Conservation (phyloP, 1,140 invertebrate genomes). For the Trialeurodes vaporariorum region DNA sequence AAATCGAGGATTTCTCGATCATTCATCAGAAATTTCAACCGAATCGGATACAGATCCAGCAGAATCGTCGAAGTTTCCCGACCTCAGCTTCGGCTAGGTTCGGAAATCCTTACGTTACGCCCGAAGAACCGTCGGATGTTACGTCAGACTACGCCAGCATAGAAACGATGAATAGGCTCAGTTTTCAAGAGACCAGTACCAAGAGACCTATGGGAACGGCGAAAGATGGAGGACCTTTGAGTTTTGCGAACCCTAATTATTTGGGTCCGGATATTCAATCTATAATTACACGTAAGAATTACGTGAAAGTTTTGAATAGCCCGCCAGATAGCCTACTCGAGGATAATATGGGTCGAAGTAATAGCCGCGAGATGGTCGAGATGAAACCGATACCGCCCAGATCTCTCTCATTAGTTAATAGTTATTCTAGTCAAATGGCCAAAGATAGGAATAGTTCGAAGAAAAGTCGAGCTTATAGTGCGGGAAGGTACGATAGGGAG, state of each 20-base stretch:
- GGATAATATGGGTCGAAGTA: slow-evolving; percentile 25
- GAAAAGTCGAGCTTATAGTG: slow-evolving; percentile 27
- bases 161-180: slow-evolving; percentile 44
- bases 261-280: slow-evolving; percentile 46
- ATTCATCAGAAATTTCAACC: slow-evolving; percentile 29
- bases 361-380: slow-evolving; percentile 27
- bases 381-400: slow-evolving; percentile 33
- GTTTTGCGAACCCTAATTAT: slow-evolving; percentile 56
- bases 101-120: slow-evolving; percentile 38
- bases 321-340: slow-evolving; percentile 30
- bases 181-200: slow-evolving; percentile 29
- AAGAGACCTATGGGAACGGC: slow-evolving; percentile 17
- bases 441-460: neutral
- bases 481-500: slow-evolving; percentile 31
- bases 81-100: slow-evolving; percentile 47
- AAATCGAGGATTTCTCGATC: slow-evolving; percentile 23
- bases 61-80: slow-evolving; percentile 34
- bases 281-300: slow-evolving; percentile 30
- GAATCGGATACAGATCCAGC: slow-evolving; percentile 13
- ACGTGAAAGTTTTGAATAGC: slow-evolving; percentile 26
- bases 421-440: neutral
- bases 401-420: slow-evolving; percentile 29
- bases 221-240: slow-evolving; percentile 12
- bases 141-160: slow-evolving; percentile 68
- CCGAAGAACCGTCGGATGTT: slow-evolving; percentile 48